phyloP scores from a whole-genome alignment of 2,113 vertebrate species.

The Eulemur macaco region DNA sequence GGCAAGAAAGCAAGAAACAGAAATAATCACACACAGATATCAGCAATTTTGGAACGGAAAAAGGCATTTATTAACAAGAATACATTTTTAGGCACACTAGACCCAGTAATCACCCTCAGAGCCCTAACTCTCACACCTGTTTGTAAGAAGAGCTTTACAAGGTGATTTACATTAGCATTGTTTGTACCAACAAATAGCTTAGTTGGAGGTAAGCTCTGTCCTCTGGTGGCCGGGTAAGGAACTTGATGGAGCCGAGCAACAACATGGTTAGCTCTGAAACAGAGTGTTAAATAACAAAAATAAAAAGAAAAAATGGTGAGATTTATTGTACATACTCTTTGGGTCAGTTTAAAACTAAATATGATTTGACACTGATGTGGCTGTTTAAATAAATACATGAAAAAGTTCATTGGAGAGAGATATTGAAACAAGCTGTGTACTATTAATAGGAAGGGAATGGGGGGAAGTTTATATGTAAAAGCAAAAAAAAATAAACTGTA shows the following conservation, averaged over 20 bases:
- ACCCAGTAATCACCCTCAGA: background rate
- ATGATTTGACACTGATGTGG: background rate
- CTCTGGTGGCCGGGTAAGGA: background rate
- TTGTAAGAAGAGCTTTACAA: background rate
- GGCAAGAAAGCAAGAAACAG: background rate
- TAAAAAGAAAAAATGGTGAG: background rate
- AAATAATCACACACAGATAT: background rate
- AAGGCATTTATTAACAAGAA: background rate
- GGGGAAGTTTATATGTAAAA: background rate
- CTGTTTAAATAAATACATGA: background rate
- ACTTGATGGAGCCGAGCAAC: background rate
- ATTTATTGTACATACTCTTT: background rate
- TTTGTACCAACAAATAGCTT: background rate
- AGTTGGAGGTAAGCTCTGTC: background rate
- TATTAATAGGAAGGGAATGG: background rate
- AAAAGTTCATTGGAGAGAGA: background rate
- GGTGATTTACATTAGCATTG: background rate
- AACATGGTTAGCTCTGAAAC: background rate
- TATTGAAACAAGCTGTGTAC: background rate
- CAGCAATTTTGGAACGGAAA: background rate
- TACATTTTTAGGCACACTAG: background rate
- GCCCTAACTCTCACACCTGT: background rate
- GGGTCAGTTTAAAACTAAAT: background rate
- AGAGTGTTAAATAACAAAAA: background rate
- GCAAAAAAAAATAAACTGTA: background rate